Evolutionary conservation across 1,140 invertebrate genomes (phyloP).

Genomic region (Chelonus insularis): DNA sequence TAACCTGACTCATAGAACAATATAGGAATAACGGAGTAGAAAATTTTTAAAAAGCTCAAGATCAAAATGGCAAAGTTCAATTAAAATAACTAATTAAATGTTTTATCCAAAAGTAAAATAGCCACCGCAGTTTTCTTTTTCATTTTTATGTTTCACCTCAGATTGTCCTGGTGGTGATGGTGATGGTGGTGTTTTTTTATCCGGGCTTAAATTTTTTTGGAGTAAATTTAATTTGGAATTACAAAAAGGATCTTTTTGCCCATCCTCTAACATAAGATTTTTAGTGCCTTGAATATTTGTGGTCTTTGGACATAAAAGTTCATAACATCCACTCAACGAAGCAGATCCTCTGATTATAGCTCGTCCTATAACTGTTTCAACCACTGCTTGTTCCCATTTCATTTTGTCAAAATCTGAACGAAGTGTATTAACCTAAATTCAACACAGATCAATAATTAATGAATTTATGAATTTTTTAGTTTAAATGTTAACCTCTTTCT

Average conservation of each 20-base stretch:
- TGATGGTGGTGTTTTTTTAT: not conserved
- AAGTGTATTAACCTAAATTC: conserved; percentile 14
- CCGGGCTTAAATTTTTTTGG: not conserved
- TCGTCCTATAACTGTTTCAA: conserved; percentile 30
- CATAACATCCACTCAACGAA: conserved; percentile 27
- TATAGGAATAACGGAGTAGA: too few species aligned
- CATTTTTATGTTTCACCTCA: not conserved
- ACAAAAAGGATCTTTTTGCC: not conserved
- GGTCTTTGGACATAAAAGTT: not conserved
- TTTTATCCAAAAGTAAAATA: conserved; percentile 23
- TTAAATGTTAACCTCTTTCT: conserved; percentile 22
- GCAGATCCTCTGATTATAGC: conserved; percentile 31
- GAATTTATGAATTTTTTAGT: not conserved
- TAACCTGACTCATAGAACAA: too few species aligned
- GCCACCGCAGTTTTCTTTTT: conserved; percentile 12
- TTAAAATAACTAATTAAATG: not conserved
- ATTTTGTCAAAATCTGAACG: conserved; percentile 25
- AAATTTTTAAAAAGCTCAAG: too few species aligned
- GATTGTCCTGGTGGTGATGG: not conserved
- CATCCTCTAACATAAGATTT: conserved; percentile 2
- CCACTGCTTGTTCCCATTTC: conserved; percentile 26
- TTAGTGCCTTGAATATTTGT: not conserved
- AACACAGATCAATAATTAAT: not conserved
- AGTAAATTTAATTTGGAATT: not conserved
- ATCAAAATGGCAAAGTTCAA: too few species aligned